Evolutionary conservation across 2,113 vertebrate genomes (phyloP).

Genomic region (Tiliqua scincoides): DNA sequence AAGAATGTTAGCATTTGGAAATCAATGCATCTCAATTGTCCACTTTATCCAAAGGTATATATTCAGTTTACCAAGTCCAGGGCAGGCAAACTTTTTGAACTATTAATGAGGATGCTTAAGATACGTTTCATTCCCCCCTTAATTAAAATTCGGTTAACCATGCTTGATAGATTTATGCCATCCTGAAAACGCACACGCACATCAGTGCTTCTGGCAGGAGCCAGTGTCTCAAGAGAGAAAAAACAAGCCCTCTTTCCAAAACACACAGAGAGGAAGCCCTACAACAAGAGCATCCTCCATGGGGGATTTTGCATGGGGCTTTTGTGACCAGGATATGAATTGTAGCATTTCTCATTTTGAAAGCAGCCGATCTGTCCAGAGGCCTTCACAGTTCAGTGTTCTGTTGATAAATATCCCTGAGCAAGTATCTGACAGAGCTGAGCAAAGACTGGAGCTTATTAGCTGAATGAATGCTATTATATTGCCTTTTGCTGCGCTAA

Average conservation of each 20-base stretch:
- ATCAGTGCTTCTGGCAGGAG: constrained; percentile 1
- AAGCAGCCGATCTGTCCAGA: constrained; percentile 21
- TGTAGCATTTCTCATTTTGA: constrained; percentile 32
- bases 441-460: constrained; percentile 35
- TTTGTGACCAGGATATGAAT: neutral
- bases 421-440: constrained; percentile 24
- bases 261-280: constrained; percentile 6
- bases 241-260: neutral
- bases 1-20: neutral
- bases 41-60: neutral
- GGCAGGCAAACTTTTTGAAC: neutral
- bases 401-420: constrained; percentile 43
- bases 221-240: neutral
- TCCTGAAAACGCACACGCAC: constrained; percentile 8
- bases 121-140: neutral
- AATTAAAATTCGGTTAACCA: constrained; percentile 10
- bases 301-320: neutral
- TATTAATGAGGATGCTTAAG: neutral
- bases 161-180: neutral
- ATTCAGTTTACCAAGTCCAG: neutral
- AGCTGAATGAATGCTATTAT: constrained; percentile 36
- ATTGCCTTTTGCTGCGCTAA: constrained; percentile 19
- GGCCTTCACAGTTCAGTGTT: constrained; percentile 35
- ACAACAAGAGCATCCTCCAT: constrained; percentile 1
- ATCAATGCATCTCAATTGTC: neutral